Evolutionary conservation across 1,140 invertebrate species (phyloP).

Genomic region (Hyphantria cunea): DNA sequence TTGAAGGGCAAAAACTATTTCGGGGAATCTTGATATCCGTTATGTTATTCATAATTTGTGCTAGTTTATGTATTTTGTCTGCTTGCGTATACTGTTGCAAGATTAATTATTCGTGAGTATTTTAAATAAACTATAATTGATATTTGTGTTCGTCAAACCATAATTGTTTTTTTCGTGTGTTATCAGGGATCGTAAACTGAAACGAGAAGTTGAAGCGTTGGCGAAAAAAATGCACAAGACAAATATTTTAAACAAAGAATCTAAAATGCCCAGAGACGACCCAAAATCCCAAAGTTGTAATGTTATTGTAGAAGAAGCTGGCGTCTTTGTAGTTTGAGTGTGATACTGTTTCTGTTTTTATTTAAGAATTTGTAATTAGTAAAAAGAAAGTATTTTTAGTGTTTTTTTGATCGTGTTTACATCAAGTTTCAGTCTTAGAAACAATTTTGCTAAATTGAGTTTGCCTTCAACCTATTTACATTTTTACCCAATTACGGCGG

Average conservation of each 20-base stretch:
- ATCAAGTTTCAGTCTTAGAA: no score
- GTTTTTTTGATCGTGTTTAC: no score
- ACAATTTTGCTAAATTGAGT: no score
- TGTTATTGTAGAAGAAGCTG: neutral
- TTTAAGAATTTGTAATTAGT: no score
- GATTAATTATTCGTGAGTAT: conserved; percentile 62
- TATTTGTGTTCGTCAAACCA: no score
- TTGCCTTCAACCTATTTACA: no score
- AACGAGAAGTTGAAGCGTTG: neutral
- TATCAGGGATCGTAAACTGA: neutral
- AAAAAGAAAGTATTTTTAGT: no score
- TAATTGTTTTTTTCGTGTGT: neutral
- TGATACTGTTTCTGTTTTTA: neutral
- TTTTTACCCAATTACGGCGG: no score
- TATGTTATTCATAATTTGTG: conserved; percentile 54
- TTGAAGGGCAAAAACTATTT: conserved; percentile 56
- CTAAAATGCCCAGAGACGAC: neutral
- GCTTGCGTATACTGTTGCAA: conserved; percentile 64
- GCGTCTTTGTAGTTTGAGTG: neutral
- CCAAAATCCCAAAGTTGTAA: neutral
- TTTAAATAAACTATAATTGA: no score
- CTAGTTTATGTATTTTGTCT: conserved; percentile 46
- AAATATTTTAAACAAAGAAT: neutral
- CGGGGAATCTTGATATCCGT: conserved; percentile 53
- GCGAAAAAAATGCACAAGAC: neutral